A percentile compares a stretch with the other conserved stretches of the same genome.
These are phyloP conservation scores for Suillia variegata DNA, from an alignment of 2,888 invertebrate species.

Conservation along the genomic window DNA sequence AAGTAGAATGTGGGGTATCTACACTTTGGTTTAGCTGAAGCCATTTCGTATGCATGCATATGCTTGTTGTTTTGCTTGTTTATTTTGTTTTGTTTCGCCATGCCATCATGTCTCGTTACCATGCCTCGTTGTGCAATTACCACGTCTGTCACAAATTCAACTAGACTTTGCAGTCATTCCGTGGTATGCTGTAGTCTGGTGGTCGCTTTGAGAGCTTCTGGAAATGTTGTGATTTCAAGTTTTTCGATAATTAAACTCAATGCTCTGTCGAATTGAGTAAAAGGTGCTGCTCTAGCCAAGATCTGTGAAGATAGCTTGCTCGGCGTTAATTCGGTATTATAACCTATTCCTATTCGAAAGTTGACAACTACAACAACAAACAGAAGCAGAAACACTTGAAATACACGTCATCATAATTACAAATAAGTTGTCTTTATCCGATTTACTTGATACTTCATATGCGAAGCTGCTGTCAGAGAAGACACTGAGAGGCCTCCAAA, in stretches of 20 bases:
- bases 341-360: no score
- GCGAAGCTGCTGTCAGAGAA: conserved; percentile 9
- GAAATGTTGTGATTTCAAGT: neutral
- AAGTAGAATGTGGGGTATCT: no score
- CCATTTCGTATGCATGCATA: no score
- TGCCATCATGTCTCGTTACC: neutral
- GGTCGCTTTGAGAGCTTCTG: neutral
- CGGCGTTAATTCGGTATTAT: no score
- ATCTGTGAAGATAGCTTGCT: no score
- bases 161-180: neutral
- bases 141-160: neutral
- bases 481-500: conserved; percentile 30
- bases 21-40: no score
- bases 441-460: conserved; percentile 5
- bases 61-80: neutral
- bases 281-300: no score
- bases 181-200: neutral
- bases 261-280: no score
- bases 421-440: neutral
- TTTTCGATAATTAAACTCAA: neutral
- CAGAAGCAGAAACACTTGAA: no score
- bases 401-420: no score
- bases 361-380: no score
- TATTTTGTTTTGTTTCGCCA: conserved; percentile 6
- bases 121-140: neutral